These are phyloP conservation scores for Babyrousa celebensis DNA, from an alignment of 2,797 vertebrate species.

Conservation along the genomic window DNA sequence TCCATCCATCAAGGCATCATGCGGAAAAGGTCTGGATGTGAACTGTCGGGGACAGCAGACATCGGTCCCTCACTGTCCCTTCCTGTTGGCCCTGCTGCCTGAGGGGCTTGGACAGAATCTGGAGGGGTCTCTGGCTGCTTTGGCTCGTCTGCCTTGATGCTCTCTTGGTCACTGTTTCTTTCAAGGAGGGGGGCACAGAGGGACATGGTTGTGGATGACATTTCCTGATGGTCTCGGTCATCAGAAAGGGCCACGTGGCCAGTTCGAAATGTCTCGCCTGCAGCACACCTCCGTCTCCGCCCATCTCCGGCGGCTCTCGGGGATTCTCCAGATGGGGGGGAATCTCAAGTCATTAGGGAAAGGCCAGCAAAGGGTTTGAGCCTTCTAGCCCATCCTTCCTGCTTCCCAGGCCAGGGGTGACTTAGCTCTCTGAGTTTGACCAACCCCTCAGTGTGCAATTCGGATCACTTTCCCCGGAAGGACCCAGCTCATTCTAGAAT, in stretches of 20 bases:
- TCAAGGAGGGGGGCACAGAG: neutral
- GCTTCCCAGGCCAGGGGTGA: neutral
- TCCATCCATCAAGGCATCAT: too few relatives aligned
- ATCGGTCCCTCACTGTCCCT: neutral
- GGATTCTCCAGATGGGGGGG: neutral
- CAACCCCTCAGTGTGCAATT: neutral
- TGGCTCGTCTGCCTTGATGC: rapidly evolving
- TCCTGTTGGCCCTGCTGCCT: too few relatives aligned
- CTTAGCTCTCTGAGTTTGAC: neutral
- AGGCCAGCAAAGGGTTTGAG: neutral
- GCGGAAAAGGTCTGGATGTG: neutral
- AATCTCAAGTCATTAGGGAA: neutral
- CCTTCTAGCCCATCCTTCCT: neutral
- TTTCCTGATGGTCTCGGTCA: neutral
- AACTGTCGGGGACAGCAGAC: neutral
- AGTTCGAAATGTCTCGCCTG: neutral
- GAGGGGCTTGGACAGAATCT: neutral
- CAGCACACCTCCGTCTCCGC: neutral
- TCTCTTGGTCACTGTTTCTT: neutral
- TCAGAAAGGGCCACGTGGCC: neutral
- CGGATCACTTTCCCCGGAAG: neutral
- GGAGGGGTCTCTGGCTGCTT: neutral
- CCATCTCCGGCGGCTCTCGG: neutral
- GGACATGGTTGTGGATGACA: rapidly evolving
- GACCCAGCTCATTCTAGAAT: neutral